Percentiles rank a stretch among this genome's conserved stretches.
Conservation (phyloP, 2,797 vertebrate genomes). For the Acrossocheilus fasciatus region DNA sequence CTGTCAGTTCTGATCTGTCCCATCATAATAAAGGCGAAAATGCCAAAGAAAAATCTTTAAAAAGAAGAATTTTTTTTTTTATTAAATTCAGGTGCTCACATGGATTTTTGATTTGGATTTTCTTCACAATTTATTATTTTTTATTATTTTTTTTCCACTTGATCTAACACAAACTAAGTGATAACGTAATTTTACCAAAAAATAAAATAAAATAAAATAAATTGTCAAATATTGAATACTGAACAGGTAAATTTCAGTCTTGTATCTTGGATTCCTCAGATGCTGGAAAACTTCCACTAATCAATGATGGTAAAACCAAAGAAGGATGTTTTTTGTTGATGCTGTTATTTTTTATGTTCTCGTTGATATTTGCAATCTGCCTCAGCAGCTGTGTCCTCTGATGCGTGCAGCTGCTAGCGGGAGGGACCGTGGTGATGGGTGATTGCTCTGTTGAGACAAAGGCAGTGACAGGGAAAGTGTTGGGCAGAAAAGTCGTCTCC, state of each 20-base stretch:
- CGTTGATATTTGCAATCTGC: constrained; percentile 24
- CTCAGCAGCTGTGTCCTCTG: constrained; percentile 42
- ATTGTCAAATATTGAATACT: not conserved
- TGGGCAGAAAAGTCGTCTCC: constrained; percentile 16
- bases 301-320: not conserved
- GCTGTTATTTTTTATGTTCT: not conserved
- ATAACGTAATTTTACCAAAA: not conserved
- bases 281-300: not conserved
- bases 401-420: constrained; percentile 36
- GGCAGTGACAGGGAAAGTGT: constrained; percentile 55
- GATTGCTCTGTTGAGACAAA: constrained; percentile 47
- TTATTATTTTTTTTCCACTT: not conserved
- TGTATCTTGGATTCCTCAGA: not conserved
- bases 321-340: not conserved
- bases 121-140: not conserved
- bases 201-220: too few species aligned
- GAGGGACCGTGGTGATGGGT: constrained; percentile 31
- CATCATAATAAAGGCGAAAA: too few species aligned
- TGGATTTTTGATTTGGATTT: not conserved
- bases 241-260: not conserved
- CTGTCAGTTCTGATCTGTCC: too few species aligned
- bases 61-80: too few species aligned
- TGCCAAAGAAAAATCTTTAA: too few species aligned
- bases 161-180: not conserved
- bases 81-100: too few species aligned